These are phyloP conservation scores for Sycophaga agraensis DNA, from an alignment of 1,140 invertebrate genomes.

Conservation along the genomic window DNA sequence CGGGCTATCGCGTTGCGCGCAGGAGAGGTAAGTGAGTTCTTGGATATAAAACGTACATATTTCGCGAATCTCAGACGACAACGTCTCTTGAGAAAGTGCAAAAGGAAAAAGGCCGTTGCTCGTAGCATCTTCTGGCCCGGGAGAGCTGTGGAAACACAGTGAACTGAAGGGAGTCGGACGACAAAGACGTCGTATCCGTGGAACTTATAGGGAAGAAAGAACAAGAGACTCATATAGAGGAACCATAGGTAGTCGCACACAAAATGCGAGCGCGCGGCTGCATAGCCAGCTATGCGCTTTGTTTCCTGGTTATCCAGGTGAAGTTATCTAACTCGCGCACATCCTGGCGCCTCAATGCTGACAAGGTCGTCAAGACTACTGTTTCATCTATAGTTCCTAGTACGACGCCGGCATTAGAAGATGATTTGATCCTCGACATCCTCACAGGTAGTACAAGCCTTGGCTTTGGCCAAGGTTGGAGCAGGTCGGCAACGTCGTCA, in stretches of 20 bases:
- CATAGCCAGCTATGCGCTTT: conserved; percentile 44
- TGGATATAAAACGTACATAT: too few species aligned
- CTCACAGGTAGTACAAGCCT: conserved; percentile 41
- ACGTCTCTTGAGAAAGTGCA: too few species aligned
- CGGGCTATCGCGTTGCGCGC: too few species aligned
- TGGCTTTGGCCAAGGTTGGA: conserved; percentile 49
- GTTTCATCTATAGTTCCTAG: conserved; percentile 36
- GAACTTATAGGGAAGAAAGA: too few species aligned
- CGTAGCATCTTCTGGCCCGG: too few species aligned
- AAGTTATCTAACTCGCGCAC: conserved; percentile 51
- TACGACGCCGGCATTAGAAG: conserved; percentile 37
- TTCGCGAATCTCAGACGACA: too few species aligned
- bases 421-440: conserved; percentile 50
- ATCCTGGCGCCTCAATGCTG: conserved; percentile 51
- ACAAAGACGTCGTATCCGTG: too few species aligned
- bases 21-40: too few species aligned
- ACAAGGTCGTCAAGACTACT: conserved; percentile 45
- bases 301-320: conserved; percentile 49
- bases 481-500: conserved; percentile 45
- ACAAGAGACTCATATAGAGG: too few species aligned
- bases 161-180: too few species aligned
- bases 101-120: too few species aligned
- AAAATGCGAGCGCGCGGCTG: conserved; percentile 41
- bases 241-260: background rate
- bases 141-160: too few species aligned